Evolutionary conservation across 2,888 invertebrate genomes (phyloP).

Genomic region (Colletes collaris): DNA sequence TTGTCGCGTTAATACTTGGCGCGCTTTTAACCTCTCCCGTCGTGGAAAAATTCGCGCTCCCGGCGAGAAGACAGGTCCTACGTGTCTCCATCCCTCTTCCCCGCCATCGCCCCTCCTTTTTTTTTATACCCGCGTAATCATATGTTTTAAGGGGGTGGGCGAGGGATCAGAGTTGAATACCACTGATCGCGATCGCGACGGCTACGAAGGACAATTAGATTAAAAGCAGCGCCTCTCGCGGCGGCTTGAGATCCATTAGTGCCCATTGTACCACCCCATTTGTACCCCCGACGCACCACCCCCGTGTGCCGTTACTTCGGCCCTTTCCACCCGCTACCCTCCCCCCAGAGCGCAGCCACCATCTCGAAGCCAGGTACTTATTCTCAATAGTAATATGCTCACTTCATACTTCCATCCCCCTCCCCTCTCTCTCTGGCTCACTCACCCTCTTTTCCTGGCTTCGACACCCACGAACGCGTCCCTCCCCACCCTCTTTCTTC

Average conservation of each 20-base stretch:
- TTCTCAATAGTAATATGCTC: slow-evolving; percentile 83
- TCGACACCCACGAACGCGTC: slow-evolving; percentile 53
- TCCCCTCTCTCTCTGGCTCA: slow-evolving; percentile 15
- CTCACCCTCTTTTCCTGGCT: slow-evolving; percentile 29
- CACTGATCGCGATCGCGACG: slow-evolving; percentile 75
- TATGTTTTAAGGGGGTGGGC: slow-evolving; percentile 51
- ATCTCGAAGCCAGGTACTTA: slow-evolving; percentile 83
- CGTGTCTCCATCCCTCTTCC: neutral
- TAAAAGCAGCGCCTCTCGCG: slow-evolving; percentile 83
- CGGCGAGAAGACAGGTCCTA: neutral
- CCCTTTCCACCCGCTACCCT: slow-evolving; percentile 65
- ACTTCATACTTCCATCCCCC: slow-evolving; percentile 80
- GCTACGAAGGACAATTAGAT: slow-evolving; percentile 83
- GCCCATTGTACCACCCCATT: slow-evolving; percentile 83
- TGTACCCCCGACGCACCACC: slow-evolving; percentile 78
- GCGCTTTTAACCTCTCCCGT: slow-evolving; percentile 2
- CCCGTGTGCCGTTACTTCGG: slow-evolving; percentile 68
- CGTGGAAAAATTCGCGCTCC: slow-evolving; percentile 10
- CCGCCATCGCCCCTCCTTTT: neutral
- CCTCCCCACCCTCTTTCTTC: slow-evolving; percentile 30
- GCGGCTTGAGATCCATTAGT: slow-evolving; percentile 83
- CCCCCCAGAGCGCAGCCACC: slow-evolving; percentile 68
- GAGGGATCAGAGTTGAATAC: slow-evolving; percentile 71
- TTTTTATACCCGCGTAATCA: slow-evolving; percentile 27
- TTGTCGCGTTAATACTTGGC: slow-evolving; percentile 16